These are phyloP conservation scores for Brachylomia viminalis DNA, from an alignment of 2,888 invertebrate species.

Conservation along the genomic window DNA sequence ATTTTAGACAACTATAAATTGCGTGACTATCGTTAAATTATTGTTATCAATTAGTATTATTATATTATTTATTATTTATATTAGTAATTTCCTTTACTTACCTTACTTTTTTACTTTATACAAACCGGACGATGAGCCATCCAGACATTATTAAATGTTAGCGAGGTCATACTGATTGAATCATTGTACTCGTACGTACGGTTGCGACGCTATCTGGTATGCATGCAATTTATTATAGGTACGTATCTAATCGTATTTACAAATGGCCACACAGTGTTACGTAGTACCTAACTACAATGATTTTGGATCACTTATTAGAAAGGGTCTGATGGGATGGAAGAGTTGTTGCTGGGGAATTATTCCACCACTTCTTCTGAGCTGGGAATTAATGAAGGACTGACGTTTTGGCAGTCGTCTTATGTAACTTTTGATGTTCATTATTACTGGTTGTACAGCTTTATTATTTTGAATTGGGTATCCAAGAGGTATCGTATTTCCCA, in stretches of 20 bases:
- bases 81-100: no score
- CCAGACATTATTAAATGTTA: not conserved
- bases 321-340: not conserved
- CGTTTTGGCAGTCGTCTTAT: not conserved
- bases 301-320: not conserved
- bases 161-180: conserved; percentile 25
- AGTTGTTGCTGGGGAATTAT: not conserved
- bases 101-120: no score
- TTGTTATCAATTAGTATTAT: no score
- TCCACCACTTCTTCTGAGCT: no score
- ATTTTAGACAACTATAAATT: no score
- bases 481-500: no score
- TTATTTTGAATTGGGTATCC: not conserved
- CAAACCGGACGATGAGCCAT: not conserved
- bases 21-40: no score
- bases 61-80: no score
- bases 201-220: not conserved
- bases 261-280: not conserved
- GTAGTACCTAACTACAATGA: not conserved
- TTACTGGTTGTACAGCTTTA: not conserved
- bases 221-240: conserved; percentile 15
- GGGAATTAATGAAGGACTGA: not conserved
- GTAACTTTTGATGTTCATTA: not conserved
- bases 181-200: not conserved
- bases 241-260: not conserved